phyloP scores from a whole-genome alignment of 1,140 invertebrate genomes.

The Drosophila asahinai region DNA sequence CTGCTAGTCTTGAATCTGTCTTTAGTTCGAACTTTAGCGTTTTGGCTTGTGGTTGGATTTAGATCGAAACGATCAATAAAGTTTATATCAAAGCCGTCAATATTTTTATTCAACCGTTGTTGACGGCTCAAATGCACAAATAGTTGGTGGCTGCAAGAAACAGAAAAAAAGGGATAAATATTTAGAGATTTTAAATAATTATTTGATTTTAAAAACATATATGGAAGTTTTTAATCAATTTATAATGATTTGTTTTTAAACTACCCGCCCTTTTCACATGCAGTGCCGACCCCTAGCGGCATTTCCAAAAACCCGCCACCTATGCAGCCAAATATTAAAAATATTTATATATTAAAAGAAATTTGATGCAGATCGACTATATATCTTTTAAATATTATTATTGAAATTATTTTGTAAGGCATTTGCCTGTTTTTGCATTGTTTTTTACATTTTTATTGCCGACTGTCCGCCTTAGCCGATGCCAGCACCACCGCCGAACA shows the following conservation, averaged over 20 bases:
- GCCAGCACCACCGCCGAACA: background rate
- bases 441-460: background rate
- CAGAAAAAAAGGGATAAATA: background rate
- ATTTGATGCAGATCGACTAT: background rate
- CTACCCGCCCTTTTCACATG: too few species aligned
- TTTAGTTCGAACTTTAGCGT: slow-evolving; percentile 55
- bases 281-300: background rate
- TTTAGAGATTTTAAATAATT: background rate
- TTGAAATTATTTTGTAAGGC: too few species aligned
- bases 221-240: too few species aligned
- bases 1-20: slow-evolving; percentile 51
- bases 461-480: background rate
- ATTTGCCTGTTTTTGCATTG: too few species aligned
- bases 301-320: too few species aligned
- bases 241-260: too few species aligned
- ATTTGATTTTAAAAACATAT: too few species aligned
- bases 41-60: slow-evolving; percentile 35
- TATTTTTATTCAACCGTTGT: slow-evolving; percentile 57
- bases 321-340: background rate
- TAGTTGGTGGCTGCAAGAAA: slow-evolving; percentile 48
- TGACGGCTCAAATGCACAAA: slow-evolving; percentile 50
- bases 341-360: background rate
- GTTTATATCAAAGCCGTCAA: slow-evolving; percentile 51
- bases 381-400: background rate
- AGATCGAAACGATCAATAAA: slow-evolving; percentile 42